Base-by-base conservation (phyloP, 23 tunicate species). In the Trididemnum miniatum region DNA sequence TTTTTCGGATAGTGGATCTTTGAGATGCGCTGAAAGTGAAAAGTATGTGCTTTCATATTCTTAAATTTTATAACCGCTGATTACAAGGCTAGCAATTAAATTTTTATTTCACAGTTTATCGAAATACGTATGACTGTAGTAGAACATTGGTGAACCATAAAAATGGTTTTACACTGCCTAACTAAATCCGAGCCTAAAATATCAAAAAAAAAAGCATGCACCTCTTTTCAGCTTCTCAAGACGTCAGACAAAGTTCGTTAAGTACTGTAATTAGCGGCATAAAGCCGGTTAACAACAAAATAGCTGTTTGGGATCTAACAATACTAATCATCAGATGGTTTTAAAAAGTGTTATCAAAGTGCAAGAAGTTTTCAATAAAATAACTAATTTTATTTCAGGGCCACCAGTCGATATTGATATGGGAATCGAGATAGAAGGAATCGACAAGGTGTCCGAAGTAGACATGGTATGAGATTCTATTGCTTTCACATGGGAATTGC, bases 371-470 rank as follows among this genome's bases (percentile, higher is more conserved):
- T n/a, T n/a, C n/a, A n/a, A n/a, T n/a, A n/a, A n/a, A n/a, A n/a
- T n/a, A n/a, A n/a, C n/a, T n/a, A n/a, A n/a, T 44, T 44, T 44
- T 44, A 7, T 44, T 44, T 15, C 22, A 84, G 87, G 65, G 7
- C 28, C 59, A 54, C 92, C 92, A 25, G 74, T 83, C 15, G 71
- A 25, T 20, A 89, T 88, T 26, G 87, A 80, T n/a, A 51, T 83
- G 31, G 74, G 71, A 3, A 73, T 88, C 31, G 72, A 59, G 33
- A 72, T 88, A 27, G 78, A 82, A 32, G 71, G 87, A 27, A 88
- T 88, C 22, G 92, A 88, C 44, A 72, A 62, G 25, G 71, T 88
- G 33, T 88, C 92, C 20, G 92, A 88, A 82, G 86, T 88, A 2
- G 65, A 88, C 65, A 88, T 88, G 92, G 87, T 84, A 39, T 54